Evolutionary conservation across 2,888 invertebrate genomes (phyloP).

Genomic region (Stegana nigrithorax): DNA sequence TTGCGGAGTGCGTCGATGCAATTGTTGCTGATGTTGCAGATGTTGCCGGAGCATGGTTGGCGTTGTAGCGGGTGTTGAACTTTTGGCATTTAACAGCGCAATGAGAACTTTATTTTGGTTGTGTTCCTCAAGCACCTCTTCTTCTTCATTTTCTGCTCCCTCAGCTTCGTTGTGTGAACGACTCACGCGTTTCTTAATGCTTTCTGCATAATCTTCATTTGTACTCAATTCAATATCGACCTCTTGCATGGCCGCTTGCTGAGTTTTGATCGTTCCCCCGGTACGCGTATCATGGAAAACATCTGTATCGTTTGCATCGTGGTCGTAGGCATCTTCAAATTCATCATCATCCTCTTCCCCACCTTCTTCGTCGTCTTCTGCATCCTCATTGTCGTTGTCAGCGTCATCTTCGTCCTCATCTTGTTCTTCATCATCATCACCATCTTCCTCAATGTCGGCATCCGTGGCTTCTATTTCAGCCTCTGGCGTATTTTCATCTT

Average conservation of each 20-base stretch:
- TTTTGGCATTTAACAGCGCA: conserved; percentile 36
- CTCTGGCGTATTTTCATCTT: conserved; percentile 16
- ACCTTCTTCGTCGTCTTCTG: conserved; percentile 29
- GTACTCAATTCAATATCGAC: too few species aligned
- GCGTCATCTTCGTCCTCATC: conserved; percentile 27
- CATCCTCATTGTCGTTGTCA: conserved; percentile 27
- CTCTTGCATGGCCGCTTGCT: too few species aligned
- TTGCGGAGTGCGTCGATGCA: conserved; percentile 48
- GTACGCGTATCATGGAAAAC: background rate
- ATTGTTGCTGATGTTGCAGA: conserved; percentile 27
- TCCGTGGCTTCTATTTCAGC: conserved; percentile 49
- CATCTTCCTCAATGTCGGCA: conserved; percentile 48
- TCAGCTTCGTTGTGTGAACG: conserved; percentile 2
- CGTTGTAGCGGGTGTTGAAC: conserved; percentile 51
- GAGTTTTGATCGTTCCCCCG: conserved; percentile 23
- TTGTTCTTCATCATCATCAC: conserved; percentile 32
- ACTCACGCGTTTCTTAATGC: background rate
- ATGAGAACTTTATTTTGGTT: conserved; percentile 29
- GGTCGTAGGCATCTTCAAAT: conserved; percentile 52
- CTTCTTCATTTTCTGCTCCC: conserved; percentile 28
- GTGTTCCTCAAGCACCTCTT: conserved; percentile 27
- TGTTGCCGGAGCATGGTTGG: conserved; percentile 37
- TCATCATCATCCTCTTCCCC: conserved; percentile 36
- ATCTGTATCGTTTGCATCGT: conserved; percentile 28
- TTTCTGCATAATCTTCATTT: background rate